A percentile compares a stretch with the other conserved stretches of the same genome.
Conservation (phyloP, 2,797 vertebrate species). For the Clarias platycephalus region DNA sequence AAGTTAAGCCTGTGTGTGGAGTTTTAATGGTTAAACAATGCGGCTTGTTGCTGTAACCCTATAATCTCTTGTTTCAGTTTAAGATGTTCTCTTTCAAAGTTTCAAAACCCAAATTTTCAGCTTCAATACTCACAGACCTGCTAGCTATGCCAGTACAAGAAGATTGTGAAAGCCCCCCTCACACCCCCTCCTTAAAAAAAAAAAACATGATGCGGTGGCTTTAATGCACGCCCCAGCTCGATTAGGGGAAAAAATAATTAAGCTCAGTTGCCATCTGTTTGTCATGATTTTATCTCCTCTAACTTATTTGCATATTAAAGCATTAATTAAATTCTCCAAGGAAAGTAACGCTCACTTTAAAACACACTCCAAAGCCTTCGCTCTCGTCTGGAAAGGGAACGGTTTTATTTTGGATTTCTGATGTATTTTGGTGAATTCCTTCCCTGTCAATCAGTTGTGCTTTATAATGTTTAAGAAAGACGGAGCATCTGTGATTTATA, state of each 20-base stretch:
- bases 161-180: not conserved
- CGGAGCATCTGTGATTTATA: constrained; percentile 39
- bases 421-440: constrained; percentile 65
- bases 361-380: constrained; percentile 74
- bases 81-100: not conserved
- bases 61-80: not conserved
- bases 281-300: constrained; percentile 89
- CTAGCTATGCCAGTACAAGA: not conserved
- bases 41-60: not conserved
- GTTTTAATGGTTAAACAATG: not conserved
- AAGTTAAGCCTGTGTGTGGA: not conserved
- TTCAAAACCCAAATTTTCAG: not conserved
- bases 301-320: constrained; percentile 98
- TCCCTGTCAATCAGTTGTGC: constrained; percentile 42
- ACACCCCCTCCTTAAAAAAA: not conserved
- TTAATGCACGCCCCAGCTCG: constrained; percentile 75
- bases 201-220: constrained; percentile 70
- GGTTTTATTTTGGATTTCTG: constrained; percentile 35
- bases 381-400: constrained; percentile 61
- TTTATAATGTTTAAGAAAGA: constrained; percentile 38
- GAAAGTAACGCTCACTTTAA: constrained; percentile 74
- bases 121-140: not conserved
- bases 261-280: constrained; percentile 96
- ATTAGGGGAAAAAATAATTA: constrained; percentile 81
- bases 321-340: constrained; percentile 97